These are phyloP conservation scores for Arge pagana DNA, from an alignment of 2,888 invertebrate species.

Conservation along the genomic window DNA sequence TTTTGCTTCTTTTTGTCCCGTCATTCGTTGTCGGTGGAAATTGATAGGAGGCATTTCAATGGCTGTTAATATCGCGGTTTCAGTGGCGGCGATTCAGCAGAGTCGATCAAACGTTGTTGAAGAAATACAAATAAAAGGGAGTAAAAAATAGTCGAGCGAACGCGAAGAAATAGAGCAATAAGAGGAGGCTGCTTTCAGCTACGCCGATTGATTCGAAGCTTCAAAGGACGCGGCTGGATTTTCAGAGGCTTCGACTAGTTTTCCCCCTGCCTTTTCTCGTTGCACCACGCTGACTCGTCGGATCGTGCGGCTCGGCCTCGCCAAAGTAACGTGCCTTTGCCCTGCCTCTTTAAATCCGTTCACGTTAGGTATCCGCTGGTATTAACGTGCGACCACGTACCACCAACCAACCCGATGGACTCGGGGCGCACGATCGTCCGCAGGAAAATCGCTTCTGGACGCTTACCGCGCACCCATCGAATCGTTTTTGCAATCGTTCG, in stretches of 20 bases:
- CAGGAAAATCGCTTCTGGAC: constrained; percentile 12
- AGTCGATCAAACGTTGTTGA: no score
- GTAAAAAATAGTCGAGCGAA: not conserved
- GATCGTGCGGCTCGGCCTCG: constrained; percentile 8
- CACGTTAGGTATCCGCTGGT: constrained; percentile 6
- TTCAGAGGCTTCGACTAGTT: not conserved
- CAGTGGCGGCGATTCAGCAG: no score
- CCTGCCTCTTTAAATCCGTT: constrained; percentile 11
- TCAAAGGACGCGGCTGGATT: no score
- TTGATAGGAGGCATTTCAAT: no score
- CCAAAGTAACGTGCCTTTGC: no score
- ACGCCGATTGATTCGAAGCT: no score
- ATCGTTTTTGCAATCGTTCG: constrained; percentile 14
- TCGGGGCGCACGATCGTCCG: constrained; percentile 11
- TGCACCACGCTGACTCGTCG: constrained; percentile 17
- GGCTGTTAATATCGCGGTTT: no score
- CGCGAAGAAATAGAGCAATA: not conserved
- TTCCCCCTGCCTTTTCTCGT: constrained; percentile 4
- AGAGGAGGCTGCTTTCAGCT: no score
- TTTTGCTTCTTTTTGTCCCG: no score
- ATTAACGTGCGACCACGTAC: constrained; percentile 19
- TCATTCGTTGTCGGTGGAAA: no score
- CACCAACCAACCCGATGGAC: constrained; percentile 15
- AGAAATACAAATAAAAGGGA: not conserved
- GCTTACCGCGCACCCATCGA: constrained; percentile 9